Evolutionary conservation across 1,140 invertebrate species (phyloP).

Genomic region (Nasonia longicornis): DNA sequence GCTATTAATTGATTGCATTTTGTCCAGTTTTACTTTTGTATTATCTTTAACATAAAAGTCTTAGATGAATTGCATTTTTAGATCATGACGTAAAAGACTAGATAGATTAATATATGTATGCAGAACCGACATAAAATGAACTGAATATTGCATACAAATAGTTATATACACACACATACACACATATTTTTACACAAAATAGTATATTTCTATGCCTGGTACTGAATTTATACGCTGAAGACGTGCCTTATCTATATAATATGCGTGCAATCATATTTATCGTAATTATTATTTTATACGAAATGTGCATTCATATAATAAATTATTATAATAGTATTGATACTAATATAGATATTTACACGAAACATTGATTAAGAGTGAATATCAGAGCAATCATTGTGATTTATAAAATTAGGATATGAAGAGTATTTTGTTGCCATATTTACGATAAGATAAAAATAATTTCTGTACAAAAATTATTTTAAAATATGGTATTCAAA

Average conservation of each 20-base stretch:
- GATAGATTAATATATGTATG: neutral
- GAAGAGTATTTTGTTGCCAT: slow-evolving; percentile 23
- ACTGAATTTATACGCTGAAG: slow-evolving; percentile 17
- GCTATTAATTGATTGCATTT: too few species aligned
- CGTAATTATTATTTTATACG: neutral
- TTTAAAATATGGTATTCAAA: neutral
- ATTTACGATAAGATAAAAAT: neutral
- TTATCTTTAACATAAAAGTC: neutral
- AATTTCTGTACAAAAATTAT: neutral
- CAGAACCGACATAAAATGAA: neutral
- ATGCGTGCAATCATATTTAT: neutral
- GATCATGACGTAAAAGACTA: neutral
- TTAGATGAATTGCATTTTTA: neutral
- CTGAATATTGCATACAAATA: neutral
- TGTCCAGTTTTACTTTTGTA: too few species aligned
- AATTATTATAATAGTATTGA: neutral
- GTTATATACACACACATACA: neutral
- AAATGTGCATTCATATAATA: neutral
- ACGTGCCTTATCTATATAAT: neutral
- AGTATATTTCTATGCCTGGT: neutral
- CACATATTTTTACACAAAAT: neutral
- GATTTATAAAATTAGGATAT: slow-evolving; percentile 35
- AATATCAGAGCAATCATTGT: slow-evolving; percentile 27
- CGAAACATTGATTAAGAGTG: neutral
- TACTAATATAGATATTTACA: neutral